These are phyloP conservation scores for Eulemur albifrons DNA, from an alignment of 2,797 vertebrate species.

Conservation along the genomic window DNA sequence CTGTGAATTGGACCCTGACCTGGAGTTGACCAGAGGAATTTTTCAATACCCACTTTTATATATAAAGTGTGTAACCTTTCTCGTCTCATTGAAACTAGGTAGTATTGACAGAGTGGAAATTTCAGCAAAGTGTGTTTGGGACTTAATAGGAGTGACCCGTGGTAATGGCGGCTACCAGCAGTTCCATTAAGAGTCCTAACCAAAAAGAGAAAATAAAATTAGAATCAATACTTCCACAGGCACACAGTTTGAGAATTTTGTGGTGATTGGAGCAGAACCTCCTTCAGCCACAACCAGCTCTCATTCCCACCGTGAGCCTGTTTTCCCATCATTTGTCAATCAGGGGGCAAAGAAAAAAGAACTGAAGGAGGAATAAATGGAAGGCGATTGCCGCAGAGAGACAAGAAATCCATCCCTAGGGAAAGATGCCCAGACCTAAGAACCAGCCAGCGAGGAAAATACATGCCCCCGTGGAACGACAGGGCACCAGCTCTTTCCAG, in stretches of 20 bases:
- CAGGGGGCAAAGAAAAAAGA: background rate
- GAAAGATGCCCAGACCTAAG: background rate
- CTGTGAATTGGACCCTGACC: slow-evolving; percentile 58
- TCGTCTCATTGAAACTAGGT: slow-evolving; percentile 65
- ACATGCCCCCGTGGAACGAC: background rate
- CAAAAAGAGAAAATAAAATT: slow-evolving; percentile 73
- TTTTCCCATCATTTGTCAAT: slow-evolving; percentile 44
- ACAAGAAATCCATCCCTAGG: slow-evolving; percentile 35
- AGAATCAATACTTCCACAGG: slow-evolving; percentile 63
- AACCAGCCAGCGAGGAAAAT: background rate
- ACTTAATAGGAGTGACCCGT: slow-evolving; percentile 65
- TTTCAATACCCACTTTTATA: slow-evolving; percentile 71
- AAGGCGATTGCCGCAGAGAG: slow-evolving; percentile 25
- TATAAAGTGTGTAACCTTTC: slow-evolving; percentile 71
- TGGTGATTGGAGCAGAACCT: slow-evolving; percentile 5
- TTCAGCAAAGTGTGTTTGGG: slow-evolving; percentile 51
- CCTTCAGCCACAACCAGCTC: background rate
- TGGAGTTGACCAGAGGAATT: slow-evolving; percentile 56
- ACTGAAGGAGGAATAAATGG: background rate
- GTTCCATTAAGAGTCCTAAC: slow-evolving; percentile 71
- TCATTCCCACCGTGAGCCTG: background rate
- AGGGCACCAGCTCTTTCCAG: background rate
- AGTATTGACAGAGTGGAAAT: slow-evolving; percentile 67
- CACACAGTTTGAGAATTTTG: background rate
- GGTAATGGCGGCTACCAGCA: slow-evolving; percentile 46